Evolutionary conservation across 1,140 invertebrate species (phyloP).

Genomic region (Drosophila pseudoobscura): DNA sequence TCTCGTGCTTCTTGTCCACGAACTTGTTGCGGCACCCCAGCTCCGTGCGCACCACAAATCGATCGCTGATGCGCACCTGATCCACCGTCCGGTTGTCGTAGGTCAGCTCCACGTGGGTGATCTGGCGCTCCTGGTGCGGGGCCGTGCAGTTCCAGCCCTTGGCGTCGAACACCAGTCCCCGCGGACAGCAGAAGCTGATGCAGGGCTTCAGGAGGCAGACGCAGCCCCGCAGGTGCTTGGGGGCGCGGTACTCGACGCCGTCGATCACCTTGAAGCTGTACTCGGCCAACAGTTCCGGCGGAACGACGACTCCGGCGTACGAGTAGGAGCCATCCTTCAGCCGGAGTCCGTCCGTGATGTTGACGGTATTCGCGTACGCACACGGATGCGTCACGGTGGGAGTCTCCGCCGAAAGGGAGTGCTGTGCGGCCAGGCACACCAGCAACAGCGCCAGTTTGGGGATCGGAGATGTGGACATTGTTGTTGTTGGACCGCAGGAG

Average conservation of each 20-base stretch:
- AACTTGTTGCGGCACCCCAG: conserved; percentile 69
- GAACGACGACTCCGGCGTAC: conserved; percentile 61
- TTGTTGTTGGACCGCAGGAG: no score
- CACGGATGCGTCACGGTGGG: conserved; percentile 51
- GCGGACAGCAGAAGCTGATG: conserved; percentile 71
- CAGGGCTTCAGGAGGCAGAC: conserved; percentile 71
- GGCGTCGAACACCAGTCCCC: conserved; percentile 45
- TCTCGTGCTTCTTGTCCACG: conserved; percentile 63
- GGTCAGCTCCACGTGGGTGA: conserved; percentile 57
- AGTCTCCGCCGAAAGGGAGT: conserved; percentile 13
- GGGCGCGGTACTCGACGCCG: conserved; percentile 63
- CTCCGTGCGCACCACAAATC: conserved; percentile 65
- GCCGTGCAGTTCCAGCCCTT: conserved; percentile 45
- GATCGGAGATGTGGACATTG: conserved; percentile 16
- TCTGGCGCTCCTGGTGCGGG: conserved; percentile 16
- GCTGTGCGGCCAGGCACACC: no score
- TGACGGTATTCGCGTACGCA: conserved; percentile 63
- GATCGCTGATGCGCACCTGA: conserved; percentile 54
- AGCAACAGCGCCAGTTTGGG: conserved; percentile 5
- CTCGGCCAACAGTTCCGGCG: conserved; percentile 56
- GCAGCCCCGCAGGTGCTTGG: conserved; percentile 67
- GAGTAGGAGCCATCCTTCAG: conserved; percentile 76
- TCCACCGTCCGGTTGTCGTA: conserved; percentile 33
- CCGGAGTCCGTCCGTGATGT: conserved; percentile 68
- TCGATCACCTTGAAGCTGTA: conserved; percentile 76